phyloP scores from a whole-genome alignment of 1,140 invertebrate species.

The Globodera ellingtonae region DNA sequence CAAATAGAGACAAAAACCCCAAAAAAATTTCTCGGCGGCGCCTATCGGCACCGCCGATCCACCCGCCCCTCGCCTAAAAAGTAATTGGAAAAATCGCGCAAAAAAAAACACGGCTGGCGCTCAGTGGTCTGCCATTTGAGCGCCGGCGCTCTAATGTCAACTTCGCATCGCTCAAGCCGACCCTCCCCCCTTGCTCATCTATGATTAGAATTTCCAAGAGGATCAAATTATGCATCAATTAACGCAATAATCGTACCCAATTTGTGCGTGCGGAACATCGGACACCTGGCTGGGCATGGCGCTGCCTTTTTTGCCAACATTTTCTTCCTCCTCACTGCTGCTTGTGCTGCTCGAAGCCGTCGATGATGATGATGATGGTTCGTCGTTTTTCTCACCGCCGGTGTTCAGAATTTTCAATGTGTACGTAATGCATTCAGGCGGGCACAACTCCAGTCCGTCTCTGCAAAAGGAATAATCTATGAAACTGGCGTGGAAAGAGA shows the following conservation, averaged over 20 bases:
- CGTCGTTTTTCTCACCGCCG: background rate
- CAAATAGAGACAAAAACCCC: no score
- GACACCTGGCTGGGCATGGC: background rate
- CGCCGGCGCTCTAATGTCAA: no score
- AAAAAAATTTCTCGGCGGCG: no score
- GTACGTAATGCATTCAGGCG: slow-evolving; percentile 33
- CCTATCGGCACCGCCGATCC: no score
- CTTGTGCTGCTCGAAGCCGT: slow-evolving; percentile 12
- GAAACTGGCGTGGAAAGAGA: no score
- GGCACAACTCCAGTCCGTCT: background rate
- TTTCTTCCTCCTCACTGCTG: slow-evolving; percentile 9
- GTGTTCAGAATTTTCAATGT: slow-evolving; percentile 28
- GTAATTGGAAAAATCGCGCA: no score
- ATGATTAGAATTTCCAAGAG: background rate
- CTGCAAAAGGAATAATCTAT: no score
- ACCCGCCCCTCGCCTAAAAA: no score
- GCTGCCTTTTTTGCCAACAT: background rate
- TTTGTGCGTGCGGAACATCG: slow-evolving; percentile 4
- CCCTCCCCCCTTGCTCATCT: no score
- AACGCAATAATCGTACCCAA: background rate
- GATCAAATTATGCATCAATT: background rate
- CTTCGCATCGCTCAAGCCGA: no score
- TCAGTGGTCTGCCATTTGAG: no score
- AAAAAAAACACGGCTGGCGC: no score
- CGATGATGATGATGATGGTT: slow-evolving; percentile 6